Evolutionary conservation across 2,113 vertebrate species (phyloP).

Genomic region (Pao palembangensis): DNA sequence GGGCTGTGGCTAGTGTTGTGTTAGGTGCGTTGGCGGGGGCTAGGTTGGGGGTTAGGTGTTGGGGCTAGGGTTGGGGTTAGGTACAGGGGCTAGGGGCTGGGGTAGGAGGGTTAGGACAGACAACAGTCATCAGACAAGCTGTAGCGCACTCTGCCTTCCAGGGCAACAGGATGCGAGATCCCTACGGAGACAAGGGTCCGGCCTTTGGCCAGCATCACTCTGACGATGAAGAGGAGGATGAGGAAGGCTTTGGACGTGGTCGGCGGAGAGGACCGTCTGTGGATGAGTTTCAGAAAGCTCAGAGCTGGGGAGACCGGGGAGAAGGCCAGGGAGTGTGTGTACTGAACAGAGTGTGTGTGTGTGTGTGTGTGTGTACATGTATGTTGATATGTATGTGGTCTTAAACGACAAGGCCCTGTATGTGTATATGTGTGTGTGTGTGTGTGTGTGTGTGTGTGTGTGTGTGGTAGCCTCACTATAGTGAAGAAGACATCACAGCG

Average conservation of each 20-base stretch:
- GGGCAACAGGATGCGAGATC: slow-evolving; percentile 80
- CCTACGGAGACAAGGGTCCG: slow-evolving; percentile 70
- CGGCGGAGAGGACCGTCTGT: slow-evolving; percentile 86
- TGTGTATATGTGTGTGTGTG: slow-evolving; percentile 38
- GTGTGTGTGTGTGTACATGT: slow-evolving; percentile 37
- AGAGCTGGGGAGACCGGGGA: slow-evolving; percentile 90
- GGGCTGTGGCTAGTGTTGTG: too few relatives aligned
- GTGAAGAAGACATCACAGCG: slow-evolving; percentile 92
- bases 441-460: slow-evolving; percentile 47
- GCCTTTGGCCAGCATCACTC: slow-evolving; percentile 75
- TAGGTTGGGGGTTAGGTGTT: too few relatives aligned
- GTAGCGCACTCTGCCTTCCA: slow-evolving; percentile 36
- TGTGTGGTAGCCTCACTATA: slow-evolving; percentile 82
- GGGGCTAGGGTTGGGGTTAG: not conserved
- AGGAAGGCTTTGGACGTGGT: slow-evolving; percentile 81
- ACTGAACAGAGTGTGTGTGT: slow-evolving; percentile 13
- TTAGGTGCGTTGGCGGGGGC: too few relatives aligned
- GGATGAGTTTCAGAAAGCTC: slow-evolving; percentile 93
- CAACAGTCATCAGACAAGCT: not conserved
- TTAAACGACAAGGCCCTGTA: slow-evolving; percentile 15
- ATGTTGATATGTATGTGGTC: slow-evolving; percentile 21
- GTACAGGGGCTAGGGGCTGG: not conserved
- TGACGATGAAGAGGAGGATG: slow-evolving; percentile 89
- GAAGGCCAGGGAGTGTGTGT: slow-evolving; percentile 29
- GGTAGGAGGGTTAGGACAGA: not conserved